Percentiles rank a stretch among this genome's conserved stretches.
Conservation (phyloP, 2,888 invertebrate genomes). For the Trichogramma evanescens region DNA sequence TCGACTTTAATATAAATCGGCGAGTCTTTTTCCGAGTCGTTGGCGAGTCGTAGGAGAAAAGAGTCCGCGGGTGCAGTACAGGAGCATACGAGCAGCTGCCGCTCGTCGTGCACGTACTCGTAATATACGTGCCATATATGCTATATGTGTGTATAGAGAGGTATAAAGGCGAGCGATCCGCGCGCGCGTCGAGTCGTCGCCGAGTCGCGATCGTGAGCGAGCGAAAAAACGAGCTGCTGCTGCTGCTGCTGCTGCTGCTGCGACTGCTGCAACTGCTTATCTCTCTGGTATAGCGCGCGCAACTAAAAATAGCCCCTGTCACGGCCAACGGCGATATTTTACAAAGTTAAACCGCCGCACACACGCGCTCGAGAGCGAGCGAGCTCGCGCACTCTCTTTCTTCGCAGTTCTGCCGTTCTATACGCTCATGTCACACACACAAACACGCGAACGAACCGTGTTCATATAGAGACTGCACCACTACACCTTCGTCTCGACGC, state of each 20-base stretch:
- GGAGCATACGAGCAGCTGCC: not conserved
- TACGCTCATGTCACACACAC: too few relatives aligned
- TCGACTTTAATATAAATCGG: not conserved
- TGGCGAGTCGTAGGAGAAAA: too few relatives aligned
- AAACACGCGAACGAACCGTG: too few relatives aligned
- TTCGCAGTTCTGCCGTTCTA: not conserved
- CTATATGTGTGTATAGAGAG: not conserved
- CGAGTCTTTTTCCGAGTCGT: too few relatives aligned
- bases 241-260: too few relatives aligned
- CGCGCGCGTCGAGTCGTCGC: too few relatives aligned
- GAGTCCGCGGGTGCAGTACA: too few relatives aligned
- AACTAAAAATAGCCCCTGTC: conserved; percentile 46
- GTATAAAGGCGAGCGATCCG: too few relatives aligned
- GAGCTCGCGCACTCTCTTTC: conserved; percentile 7
- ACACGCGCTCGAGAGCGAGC: conserved; percentile 4
- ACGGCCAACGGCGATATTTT: conserved; percentile 47
- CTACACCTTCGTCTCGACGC: too few relatives aligned
- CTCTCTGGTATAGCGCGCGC: conserved; percentile 28
- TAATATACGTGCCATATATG: not conserved
- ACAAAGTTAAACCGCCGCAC: conserved; percentile 39
- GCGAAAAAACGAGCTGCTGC: too few relatives aligned
- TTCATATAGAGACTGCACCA: too few relatives aligned
- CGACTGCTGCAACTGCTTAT: conserved; percentile 36
- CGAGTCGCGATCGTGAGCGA: too few relatives aligned
- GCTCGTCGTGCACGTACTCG: not conserved